Percentiles rank a stretch among this genome's conserved stretches.
phyloP scores from a whole-genome alignment of 2,888 invertebrate species.

The Diloba caeruleocephala region DNA sequence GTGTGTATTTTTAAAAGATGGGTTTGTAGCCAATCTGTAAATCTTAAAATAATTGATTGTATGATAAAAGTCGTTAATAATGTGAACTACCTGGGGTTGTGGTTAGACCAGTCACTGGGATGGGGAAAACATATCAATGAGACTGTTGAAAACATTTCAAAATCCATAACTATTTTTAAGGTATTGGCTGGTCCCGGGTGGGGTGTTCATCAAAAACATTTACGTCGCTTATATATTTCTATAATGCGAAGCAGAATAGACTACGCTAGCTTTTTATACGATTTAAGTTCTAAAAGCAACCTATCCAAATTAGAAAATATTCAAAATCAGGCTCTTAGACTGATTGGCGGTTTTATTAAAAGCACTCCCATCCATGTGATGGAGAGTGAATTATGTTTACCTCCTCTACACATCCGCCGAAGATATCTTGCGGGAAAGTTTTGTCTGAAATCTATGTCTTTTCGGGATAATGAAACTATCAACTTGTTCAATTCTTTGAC shows the following conservation, averaged over 20 bases:
- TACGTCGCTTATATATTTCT: conserved; percentile 46
- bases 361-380: conserved; percentile 3
- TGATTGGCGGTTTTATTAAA: conserved; percentile 8
- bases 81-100: conserved; percentile 34
- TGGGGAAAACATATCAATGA: conserved; percentile 56
- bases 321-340: neutral
- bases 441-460: neutral
- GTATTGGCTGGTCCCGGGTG: conserved; percentile 45
- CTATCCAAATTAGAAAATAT: neutral
- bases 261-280: conserved; percentile 39
- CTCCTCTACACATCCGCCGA: neutral
- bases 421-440: neutral
- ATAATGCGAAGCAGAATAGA: conserved; percentile 47
- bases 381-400: neutral
- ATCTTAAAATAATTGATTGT: too few relatives aligned
- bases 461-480: too few relatives aligned
- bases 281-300: conserved; percentile 17
- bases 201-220: conserved; percentile 53
- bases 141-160: conserved; percentile 26
- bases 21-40: too few relatives aligned
- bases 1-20: too few relatives aligned
- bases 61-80: conserved; percentile 14
- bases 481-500: too few relatives aligned
- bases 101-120: conserved; percentile 33
- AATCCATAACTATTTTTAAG: conserved; percentile 50